Evolutionary conservation across 2,113 vertebrate genomes (phyloP).

Genomic region (Lonchura striata): DNA sequence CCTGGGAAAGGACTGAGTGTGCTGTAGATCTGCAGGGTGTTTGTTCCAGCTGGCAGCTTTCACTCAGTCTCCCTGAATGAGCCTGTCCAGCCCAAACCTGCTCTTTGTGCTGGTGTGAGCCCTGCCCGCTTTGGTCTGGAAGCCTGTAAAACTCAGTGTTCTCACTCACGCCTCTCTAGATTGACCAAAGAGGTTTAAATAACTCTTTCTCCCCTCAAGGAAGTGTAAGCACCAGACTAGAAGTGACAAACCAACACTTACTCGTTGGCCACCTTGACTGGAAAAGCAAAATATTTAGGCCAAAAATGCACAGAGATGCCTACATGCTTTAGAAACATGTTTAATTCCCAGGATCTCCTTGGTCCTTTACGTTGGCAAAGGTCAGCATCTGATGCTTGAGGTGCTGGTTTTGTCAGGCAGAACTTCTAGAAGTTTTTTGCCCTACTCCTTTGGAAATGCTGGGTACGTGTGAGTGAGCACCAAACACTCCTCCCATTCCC

Average conservation of each 20-base stretch:
- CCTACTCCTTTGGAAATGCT: not conserved
- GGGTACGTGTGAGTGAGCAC: not conserved
- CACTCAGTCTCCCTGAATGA: not conserved
- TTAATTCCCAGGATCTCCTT: not conserved
- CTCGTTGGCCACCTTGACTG: fast-evolving
- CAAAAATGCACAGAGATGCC: not conserved
- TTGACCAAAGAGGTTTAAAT: not conserved
- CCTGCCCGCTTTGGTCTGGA: not conserved
- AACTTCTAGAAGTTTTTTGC: not conserved
- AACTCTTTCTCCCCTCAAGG: not conserved
- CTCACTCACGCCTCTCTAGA: not conserved
- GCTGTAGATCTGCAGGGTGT: not conserved
- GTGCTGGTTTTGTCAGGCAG: not conserved
- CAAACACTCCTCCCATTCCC: not conserved
- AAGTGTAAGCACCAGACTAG: not conserved
- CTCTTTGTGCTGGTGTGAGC: not conserved
- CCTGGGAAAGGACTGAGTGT: not conserved
- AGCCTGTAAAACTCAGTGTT: not conserved
- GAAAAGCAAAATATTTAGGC: not conserved
- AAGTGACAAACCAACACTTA: not conserved
- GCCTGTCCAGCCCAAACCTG: not conserved
- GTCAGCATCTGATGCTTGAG: not conserved
- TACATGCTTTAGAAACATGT: not conserved
- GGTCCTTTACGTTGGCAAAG: not conserved
- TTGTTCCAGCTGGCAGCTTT: not conserved